Evolutionary conservation across 2,797 vertebrate genomes (phyloP).

Genomic region (Myotis planiceps): DNA sequence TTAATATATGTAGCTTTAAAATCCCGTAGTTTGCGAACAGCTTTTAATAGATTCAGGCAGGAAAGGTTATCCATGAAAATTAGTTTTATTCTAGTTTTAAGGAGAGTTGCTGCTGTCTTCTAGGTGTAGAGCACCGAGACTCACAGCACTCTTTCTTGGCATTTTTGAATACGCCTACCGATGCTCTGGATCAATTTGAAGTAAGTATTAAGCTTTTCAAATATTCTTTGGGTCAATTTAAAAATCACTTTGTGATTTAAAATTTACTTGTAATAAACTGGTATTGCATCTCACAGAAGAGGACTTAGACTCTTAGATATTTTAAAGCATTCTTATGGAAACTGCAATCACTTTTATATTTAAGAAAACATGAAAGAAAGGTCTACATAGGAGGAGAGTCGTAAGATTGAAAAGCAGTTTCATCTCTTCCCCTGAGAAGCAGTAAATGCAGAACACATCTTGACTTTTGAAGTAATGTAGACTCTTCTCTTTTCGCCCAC

Average conservation of each 20-base stretch:
- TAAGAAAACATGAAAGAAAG: slow-evolving; percentile 54
- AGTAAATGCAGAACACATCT: not conserved
- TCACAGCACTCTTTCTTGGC: slow-evolving; percentile 99
- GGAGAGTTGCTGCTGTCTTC: slow-evolving; percentile 87
- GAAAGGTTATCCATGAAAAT: slow-evolving; percentile 81
- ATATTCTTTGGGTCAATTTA: slow-evolving; percentile 24
- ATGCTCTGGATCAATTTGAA: slow-evolving; percentile 97
- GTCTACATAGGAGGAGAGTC: not conserved
- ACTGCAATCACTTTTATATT: not conserved
- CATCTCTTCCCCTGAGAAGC: not conserved
- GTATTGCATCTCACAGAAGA: not conserved
- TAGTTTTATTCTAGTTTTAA: slow-evolving; percentile 84
- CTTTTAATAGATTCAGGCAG: slow-evolving; percentile 68
- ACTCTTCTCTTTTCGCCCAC: not conserved
- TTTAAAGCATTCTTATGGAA: not conserved
- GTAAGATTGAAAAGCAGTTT: slow-evolving; percentile 32
- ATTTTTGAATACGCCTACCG: slow-evolving; percentile 97
- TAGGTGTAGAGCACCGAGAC: slow-evolving; percentile 99
- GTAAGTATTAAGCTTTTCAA: slow-evolving; percentile 89
- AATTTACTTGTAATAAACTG: not conserved
- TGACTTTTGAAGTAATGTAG: slow-evolving; percentile 19
- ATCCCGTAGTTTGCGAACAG: not conserved
- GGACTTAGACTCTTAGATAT: not conserved
- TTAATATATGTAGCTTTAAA: not conserved
- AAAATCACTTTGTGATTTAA: slow-evolving; percentile 20